These are phyloP conservation scores for Phymorhynchus buccinoides DNA, from an alignment of 1,140 invertebrate genomes.

Conservation along the genomic window DNA sequence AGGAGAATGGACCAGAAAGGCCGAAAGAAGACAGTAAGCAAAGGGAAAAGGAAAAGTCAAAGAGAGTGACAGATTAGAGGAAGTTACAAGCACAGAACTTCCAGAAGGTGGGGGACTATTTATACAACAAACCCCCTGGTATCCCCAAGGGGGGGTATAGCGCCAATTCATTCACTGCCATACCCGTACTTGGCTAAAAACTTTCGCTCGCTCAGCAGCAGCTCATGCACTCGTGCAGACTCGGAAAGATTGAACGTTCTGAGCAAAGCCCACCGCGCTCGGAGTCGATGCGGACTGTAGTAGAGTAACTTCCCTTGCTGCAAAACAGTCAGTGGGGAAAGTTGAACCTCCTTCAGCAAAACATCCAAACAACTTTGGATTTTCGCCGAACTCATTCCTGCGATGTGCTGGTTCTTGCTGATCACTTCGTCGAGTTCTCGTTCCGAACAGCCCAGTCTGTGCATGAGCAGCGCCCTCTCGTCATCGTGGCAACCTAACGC, in stretches of 20 bases:
- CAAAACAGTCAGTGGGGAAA: neutral
- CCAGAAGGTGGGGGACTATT: no score
- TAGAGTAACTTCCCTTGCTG: neutral
- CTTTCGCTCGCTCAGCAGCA: neutral
- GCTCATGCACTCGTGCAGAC: neutral
- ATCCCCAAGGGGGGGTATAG: no score
- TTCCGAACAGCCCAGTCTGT: neutral
- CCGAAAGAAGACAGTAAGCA: no score
- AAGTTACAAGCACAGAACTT: no score
- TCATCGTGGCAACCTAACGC: neutral
- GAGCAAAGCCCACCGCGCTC: slow-evolving; percentile 1
- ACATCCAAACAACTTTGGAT: neutral
- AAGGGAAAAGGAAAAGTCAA: no score
- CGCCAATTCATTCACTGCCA: neutral
- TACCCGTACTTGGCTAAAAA: neutral
- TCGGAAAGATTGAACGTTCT: neutral
- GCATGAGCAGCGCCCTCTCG: neutral
- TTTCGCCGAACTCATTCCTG: neutral
- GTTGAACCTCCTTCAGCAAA: neutral
- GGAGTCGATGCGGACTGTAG: neutral
- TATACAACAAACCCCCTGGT: no score
- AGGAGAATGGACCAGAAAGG: no score
- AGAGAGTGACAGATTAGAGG: no score
- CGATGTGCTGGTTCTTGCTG: neutral
- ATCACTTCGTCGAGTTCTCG: neutral